A percentile compares a stretch with the other conserved stretches of the same genome.
phyloP scores from a whole-genome alignment of 2,888 invertebrate genomes.

The Dichetophora obliterata region DNA sequence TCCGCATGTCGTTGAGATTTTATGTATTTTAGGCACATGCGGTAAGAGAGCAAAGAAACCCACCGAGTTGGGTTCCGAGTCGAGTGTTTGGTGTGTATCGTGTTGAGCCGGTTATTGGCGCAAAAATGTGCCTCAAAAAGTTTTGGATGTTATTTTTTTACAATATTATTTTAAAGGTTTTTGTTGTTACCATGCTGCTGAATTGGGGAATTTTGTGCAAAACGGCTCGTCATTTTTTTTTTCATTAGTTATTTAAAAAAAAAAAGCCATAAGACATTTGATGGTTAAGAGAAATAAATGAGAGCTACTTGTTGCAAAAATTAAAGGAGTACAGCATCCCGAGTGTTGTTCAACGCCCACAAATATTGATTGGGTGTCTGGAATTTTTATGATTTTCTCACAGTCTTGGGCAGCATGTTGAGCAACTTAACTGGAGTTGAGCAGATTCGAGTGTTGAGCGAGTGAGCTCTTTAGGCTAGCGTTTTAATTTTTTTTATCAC shows the following conservation, averaged over 20 bases:
- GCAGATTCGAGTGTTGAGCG: background rate
- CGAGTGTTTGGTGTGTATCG: background rate
- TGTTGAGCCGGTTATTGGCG: conserved; percentile 34
- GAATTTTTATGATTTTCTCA: conserved; percentile 28
- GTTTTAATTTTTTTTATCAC: no score
- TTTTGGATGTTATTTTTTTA: conserved; percentile 14
- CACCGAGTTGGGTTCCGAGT: background rate
- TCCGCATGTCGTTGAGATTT: conserved; percentile 5
- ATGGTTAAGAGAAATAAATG: no score
- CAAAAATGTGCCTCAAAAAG: conserved; percentile 30
- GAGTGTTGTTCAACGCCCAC: background rate
- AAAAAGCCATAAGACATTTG: no score
- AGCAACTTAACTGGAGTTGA: background rate
- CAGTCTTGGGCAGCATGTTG: background rate
- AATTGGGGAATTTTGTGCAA: no score
- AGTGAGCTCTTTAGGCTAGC: background rate
- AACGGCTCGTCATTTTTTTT: no score
- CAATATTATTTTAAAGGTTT: background rate
- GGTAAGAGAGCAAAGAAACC: background rate
- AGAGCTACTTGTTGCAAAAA: background rate
- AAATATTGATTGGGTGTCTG: background rate
- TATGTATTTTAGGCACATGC: conserved; percentile 8
- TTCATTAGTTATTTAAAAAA: no score
- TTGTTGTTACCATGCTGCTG: background rate
- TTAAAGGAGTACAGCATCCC: background rate